phyloP scores from a whole-genome alignment of 2,797 vertebrate species.

The Cuculus canorus region DNA sequence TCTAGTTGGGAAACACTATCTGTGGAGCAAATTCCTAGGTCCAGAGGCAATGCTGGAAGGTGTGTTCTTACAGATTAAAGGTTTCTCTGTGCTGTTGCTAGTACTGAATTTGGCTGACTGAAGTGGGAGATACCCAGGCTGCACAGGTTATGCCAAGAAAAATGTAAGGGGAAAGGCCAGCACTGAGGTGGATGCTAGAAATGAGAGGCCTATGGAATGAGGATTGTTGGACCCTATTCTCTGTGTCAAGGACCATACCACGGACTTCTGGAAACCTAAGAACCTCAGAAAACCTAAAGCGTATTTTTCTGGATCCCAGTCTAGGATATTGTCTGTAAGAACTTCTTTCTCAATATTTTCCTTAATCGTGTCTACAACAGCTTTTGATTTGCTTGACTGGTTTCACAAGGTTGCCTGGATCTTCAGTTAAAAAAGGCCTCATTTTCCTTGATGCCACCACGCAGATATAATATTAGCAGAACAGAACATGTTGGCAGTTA shows the following conservation, averaged over 20 bases:
- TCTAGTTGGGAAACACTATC: not conserved
- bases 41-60: fast-evolving
- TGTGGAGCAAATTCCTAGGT: not conserved
- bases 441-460: constrained; percentile 17
- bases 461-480: constrained; percentile 44
- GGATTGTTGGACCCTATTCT: not conserved
- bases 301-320: not conserved
- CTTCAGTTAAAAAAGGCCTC: not conserved
- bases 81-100: not conserved
- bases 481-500: constrained; percentile 43
- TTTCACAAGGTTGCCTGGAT: not conserved
- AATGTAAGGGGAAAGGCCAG: not conserved
- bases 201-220: not conserved
- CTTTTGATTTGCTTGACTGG: not conserved
- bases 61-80: not conserved
- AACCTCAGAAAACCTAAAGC: not conserved
- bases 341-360: not conserved
- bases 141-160: not conserved
- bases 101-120: not conserved
- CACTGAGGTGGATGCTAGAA: not conserved
- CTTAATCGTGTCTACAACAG: not conserved
- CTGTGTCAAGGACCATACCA: too few species aligned
- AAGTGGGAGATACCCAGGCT: not conserved
- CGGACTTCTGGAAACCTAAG: not conserved
- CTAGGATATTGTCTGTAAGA: not conserved